Conservation (phyloP, 2,888 invertebrate genomes). For the Diaprepes abbreviatus region DNA sequence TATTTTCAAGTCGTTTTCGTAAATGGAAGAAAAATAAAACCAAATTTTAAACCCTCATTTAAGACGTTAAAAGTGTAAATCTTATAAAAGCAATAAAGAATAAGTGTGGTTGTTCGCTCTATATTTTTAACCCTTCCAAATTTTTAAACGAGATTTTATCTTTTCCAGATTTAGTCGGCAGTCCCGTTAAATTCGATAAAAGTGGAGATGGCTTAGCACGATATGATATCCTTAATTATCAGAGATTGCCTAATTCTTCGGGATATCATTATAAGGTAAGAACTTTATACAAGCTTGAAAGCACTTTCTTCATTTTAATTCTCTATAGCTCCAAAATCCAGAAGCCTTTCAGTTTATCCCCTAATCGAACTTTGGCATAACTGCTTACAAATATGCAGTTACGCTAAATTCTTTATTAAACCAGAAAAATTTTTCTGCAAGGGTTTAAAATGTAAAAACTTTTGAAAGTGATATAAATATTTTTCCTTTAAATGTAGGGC, state of each 20-base stretch:
- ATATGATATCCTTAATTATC: conserved; percentile 82
- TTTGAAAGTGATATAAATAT: no score
- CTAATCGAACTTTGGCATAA: neutral
- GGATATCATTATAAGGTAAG: conserved; percentile 71
- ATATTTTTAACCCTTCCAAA: conserved; percentile 12
- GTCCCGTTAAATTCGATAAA: conserved; percentile 77
- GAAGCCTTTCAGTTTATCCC: neutral
- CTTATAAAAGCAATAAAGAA: neutral
- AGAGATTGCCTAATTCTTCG: conserved; percentile 68
- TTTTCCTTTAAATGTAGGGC: no score
- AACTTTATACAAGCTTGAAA: conserved; percentile 12
- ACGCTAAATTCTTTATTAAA: no score
- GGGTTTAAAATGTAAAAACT: no score
- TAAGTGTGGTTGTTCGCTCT: conserved; percentile 2
- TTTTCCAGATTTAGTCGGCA: conserved; percentile 75
- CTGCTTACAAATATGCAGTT: no score
- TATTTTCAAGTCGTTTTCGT: no score
- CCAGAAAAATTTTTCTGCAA: no score
- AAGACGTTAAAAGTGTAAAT: no score
- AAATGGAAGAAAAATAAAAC: no score
- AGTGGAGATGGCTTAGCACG: conserved; percentile 81
- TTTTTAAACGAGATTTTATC: conserved; percentile 38
- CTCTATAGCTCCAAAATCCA: neutral
- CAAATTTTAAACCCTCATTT: no score
- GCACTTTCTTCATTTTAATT: conserved; percentile 8